Evolutionary conservation across 2,888 invertebrate genomes (phyloP).

Genomic region (Drosophila tanythrix): DNA sequence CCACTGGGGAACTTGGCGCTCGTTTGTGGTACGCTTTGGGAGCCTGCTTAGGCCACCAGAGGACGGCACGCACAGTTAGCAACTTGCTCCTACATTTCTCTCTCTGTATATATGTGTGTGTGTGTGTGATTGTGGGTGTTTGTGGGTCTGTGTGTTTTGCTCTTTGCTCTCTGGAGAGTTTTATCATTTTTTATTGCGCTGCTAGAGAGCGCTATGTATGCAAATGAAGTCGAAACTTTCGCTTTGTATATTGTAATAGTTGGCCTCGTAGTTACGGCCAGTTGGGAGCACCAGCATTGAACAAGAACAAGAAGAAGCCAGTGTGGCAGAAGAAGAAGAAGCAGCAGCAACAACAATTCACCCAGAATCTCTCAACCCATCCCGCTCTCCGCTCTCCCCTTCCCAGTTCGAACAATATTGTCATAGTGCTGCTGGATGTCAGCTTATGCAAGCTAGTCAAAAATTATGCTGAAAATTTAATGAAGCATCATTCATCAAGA

Average conservation of each 20-base stretch:
- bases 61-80: constrained; percentile 73
- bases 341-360: background rate
- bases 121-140: background rate
- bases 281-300: constrained; percentile 34
- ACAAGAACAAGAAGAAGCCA: background rate
- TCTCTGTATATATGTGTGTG: background rate
- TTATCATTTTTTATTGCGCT: constrained; percentile 83
- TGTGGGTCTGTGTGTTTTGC: constrained; percentile 14
- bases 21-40: constrained; percentile 67
- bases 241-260: constrained; percentile 67
- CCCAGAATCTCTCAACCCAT: background rate
- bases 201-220: constrained; percentile 83
- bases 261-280: constrained; percentile 59
- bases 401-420: constrained; percentile 27
- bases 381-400: background rate
- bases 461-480: constrained; percentile 7
- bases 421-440: constrained; percentile 35
- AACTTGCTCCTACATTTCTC: constrained; percentile 22
- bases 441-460: constrained; percentile 19
- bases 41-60: constrained; percentile 61
- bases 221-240: constrained; percentile 82
- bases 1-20: constrained; percentile 39
- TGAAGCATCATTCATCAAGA: constrained; percentile 3
- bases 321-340: background rate
- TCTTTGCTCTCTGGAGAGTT: constrained; percentile 71